Evolutionary conservation across 2,113 vertebrate species (phyloP).

Genomic region (Onychostoma macrolepis): DNA sequence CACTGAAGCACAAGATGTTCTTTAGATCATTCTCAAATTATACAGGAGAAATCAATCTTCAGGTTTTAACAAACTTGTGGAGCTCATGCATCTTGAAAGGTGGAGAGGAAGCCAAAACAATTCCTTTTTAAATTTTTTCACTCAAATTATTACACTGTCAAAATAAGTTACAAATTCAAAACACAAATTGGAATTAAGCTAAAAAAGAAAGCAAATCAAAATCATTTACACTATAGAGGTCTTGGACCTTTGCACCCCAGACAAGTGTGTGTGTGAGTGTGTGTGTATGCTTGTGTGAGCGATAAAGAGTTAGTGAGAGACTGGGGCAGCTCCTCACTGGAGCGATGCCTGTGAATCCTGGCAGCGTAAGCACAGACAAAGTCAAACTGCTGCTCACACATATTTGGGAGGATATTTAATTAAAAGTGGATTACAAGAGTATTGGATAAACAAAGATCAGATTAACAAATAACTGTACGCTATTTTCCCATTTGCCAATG

Average conservation of each 20-base stretch:
- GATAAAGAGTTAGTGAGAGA: slow-evolving; percentile 42
- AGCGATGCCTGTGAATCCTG: slow-evolving; percentile 72
- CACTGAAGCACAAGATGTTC: background rate
- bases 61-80: background rate
- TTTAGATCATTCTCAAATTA: background rate
- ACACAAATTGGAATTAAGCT: background rate
- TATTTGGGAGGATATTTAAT: slow-evolving; percentile 97
- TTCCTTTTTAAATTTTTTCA: background rate
- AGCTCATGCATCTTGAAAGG: background rate
- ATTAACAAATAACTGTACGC: slow-evolving; percentile 92
- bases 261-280: slow-evolving; percentile 9
- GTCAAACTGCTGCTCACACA: slow-evolving; percentile 95
- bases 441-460: slow-evolving; percentile 97
- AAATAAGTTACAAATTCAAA: background rate
- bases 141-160: background rate
- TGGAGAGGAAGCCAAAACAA: background rate
- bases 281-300: slow-evolving; percentile 25
- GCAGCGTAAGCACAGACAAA: slow-evolving; percentile 89
- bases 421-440: slow-evolving; percentile 97
- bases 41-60: background rate
- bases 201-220: background rate
- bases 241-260: background rate
- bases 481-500: slow-evolving; percentile 98
- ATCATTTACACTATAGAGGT: background rate
- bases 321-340: slow-evolving; percentile 46